Evolutionary conservation across 1,140 invertebrate genomes (phyloP).

Genomic region (Periplaneta americana): DNA sequence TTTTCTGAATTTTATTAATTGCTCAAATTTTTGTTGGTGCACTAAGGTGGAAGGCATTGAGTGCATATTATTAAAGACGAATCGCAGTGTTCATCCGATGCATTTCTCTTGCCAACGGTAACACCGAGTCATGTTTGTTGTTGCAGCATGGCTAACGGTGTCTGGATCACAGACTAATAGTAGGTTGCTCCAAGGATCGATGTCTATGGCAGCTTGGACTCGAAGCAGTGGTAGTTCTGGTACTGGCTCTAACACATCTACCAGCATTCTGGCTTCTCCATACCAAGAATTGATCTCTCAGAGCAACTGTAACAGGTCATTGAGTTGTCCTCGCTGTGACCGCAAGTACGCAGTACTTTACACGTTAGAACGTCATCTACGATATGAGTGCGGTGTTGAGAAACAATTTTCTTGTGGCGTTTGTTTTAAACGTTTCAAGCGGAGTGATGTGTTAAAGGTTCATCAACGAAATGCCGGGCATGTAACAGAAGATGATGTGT

Average conservation of each 20-base stretch:
- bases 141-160: background rate
- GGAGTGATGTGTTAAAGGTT: conserved; percentile 21
- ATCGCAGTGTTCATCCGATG: background rate
- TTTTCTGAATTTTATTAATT: too few species aligned
- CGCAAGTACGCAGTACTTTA: conserved; percentile 31
- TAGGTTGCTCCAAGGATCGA: background rate
- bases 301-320: background rate
- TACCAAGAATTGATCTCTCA: background rate
- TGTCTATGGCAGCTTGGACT: background rate
- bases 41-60: background rate
- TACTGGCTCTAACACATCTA: background rate
- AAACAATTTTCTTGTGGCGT: conserved; percentile 31
- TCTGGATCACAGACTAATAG: background rate
- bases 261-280: background rate
- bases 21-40: too few species aligned
- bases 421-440: conserved; percentile 30
- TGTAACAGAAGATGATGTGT: background rate
- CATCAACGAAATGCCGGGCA: conserved; percentile 19
- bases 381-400: conserved; percentile 33
- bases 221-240: background rate
- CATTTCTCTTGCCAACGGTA: background rate
- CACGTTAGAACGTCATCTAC: conserved; percentile 33
- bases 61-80: background rate
- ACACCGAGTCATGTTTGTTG: background rate
- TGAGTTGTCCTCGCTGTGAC: conserved; percentile 30